Base-by-base conservation (phyloP, 1,140 invertebrate species). In the Calephelis nemesis region DNA sequence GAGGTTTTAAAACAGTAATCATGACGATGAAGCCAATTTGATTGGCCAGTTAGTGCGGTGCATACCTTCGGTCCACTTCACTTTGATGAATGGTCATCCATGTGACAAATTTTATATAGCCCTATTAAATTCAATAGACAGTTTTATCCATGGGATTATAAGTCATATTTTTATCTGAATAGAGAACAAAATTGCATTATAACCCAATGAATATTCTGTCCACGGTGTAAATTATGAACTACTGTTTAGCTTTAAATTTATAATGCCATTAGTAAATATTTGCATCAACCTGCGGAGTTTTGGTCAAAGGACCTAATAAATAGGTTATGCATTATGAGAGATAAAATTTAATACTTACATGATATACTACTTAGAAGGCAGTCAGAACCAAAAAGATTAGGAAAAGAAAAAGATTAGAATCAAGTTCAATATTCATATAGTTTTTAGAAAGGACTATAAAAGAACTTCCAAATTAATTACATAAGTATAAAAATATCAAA, bases 101-200 rank as follows among this genome's bases (percentile, higher is more conserved):
- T 76, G 81, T 81, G 81, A 83, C 77, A 81, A 83, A 83, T 82
- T 82, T 82, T 81, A 82, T 83, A 77, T 74, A 78, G 73, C 81
- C 74, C 75, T 76, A 75, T 79, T 76, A 78, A 74, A 75, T 78
- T 79, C 70, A 75, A 82, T 78, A 79, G 65, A 63, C 47, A 48
- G 47, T n/a, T 65, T 69, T 66, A 65, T 52, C 52, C 48, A 45
- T n/a, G 10, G 12, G 15, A 54, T 54, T 54, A n/a, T 54, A 13
- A 66, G 13, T 40, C 19, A 7, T 66, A 66, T 67, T 11, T 30
- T 47, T 67, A 13, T 15, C 10, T 65, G 30, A 58, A 63, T 66
- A 52, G 67, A 49, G 15, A 47, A 48, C 10, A 66, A 12, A 48
- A 15, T 65, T 62, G 10, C 60, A 19, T 12, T 48, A 47, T 13